Evolutionary conservation across 2,888 invertebrate species (phyloP).

Genomic region (Tiphia femorata): DNA sequence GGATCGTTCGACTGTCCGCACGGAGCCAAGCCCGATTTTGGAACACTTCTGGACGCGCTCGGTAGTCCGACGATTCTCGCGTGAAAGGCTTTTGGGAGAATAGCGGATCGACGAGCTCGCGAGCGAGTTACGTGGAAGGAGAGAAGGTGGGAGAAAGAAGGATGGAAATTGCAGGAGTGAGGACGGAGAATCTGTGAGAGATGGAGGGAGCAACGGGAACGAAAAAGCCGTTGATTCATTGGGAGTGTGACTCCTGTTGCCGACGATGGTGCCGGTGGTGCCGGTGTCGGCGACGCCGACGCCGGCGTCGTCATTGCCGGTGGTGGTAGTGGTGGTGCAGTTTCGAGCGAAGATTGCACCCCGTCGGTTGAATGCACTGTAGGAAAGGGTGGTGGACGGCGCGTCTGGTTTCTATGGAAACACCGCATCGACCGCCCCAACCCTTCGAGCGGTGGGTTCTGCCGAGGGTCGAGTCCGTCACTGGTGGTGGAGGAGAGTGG

Average conservation of each 20-base stretch:
- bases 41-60: too few species aligned
- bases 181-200: background rate
- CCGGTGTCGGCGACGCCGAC: too few species aligned
- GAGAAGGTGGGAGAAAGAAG: background rate
- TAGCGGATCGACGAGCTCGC: too few species aligned
- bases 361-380: slow-evolving; percentile 67
- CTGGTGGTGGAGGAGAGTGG: slow-evolving; percentile 12
- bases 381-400: slow-evolving; percentile 73
- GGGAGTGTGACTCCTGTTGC: slow-evolving; percentile 32
- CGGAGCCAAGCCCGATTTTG: too few species aligned
- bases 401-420: slow-evolving; percentile 71
- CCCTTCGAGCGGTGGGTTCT: slow-evolving; percentile 56
- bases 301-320: too few species aligned
- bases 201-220: slow-evolving; percentile 2
- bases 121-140: background rate
- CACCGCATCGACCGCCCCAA: slow-evolving; percentile 72
- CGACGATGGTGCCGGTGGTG: too few species aligned
- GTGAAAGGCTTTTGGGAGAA: too few species aligned
- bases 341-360: slow-evolving; percentile 59
- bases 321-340: slow-evolving; percentile 42
- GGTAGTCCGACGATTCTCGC: too few species aligned
- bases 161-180: background rate
- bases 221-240: too few species aligned
- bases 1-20: too few species aligned
- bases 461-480: slow-evolving; percentile 51